Conservation (phyloP, 2,113 vertebrate species). For the Prolemur simus region DNA sequence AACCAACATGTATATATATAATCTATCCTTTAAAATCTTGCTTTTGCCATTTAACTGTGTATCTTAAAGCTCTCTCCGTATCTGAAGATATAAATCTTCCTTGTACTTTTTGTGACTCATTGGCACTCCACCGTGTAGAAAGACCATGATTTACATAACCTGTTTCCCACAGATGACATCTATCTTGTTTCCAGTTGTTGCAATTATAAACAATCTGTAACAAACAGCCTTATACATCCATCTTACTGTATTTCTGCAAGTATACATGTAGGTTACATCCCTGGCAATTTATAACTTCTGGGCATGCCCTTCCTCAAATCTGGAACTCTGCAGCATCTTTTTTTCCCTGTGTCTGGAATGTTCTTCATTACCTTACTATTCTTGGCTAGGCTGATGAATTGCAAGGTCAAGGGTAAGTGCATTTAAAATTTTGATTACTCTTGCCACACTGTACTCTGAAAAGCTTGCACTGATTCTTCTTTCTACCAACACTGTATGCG, state of each 20-base stretch:
- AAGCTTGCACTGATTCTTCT: not conserved
- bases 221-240: not conserved
- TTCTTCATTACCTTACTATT: not conserved
- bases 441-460: not conserved
- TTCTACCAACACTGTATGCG: fast-evolving
- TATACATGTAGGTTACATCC: not conserved
- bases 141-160: not conserved
- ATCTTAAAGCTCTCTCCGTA: not conserved
- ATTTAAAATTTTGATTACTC: not conserved
- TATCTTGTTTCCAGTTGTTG: not conserved
- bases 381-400: not conserved
- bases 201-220: not conserved
- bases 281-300: not conserved
- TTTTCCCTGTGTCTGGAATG: not conserved
- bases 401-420: not conserved
- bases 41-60: not conserved
- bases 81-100: not conserved
- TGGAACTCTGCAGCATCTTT: not conserved
- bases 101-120: not conserved
- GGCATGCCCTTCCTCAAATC: not conserved
- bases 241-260: not conserved
- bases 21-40: not conserved
- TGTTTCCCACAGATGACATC: not conserved
- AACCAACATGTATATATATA: not conserved
- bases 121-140: not conserved